Evolutionary conservation across 2,113 vertebrate species (phyloP), one percentile per base, ranked within the genome.

Genomic region (Cyprinus carpio): DNA sequence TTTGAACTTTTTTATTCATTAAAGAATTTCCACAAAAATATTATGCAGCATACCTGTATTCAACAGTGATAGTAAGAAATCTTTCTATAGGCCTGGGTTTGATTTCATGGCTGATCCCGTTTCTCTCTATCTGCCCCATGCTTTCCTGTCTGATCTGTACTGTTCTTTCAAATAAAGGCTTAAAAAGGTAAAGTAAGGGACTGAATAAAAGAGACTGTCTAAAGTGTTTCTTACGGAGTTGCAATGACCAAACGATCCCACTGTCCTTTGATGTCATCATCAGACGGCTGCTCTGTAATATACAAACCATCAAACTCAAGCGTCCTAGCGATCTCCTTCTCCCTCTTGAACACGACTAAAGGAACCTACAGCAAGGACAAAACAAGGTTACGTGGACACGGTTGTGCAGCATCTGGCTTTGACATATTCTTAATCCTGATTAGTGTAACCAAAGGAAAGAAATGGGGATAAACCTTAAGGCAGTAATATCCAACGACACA

Each of bases 181-280:
- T 43, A 9, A 43, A 43, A 43, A 43, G 40, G 2, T 18, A 67
- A 18, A 0, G 7, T 18, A 31, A 67, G 27, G 13, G 5, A 31
- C 64, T 18, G 27, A 67, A 67, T 2, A 2, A 67, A 67, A 27
- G 31, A 20, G 4, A 67, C 40, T 11, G 37, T 71, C 25, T 29
- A 37, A 81, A 76, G 18, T 46, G 18, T 49, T 27, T 72, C 97
- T 94, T 94, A 99, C 98, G 96, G 96, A 2, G 98, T 99, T 88
- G 98, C 98, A 92, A 99, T 99, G 85, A 99, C 98, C 6, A 99
- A 93, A 23, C 98, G 97, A 92, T 99, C 98, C 98, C 98, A 99
- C 9, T 99, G 98, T 76, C 98, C 98, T 91, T 99, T 99, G 91
- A 99, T 98, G 86, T 99, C 98, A 75, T 99, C 98, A 54, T 99